These are phyloP conservation scores for Mycetomoellerius zeteki DNA, from an alignment of 1,140 invertebrate genomes.

Conservation along the genomic window DNA sequence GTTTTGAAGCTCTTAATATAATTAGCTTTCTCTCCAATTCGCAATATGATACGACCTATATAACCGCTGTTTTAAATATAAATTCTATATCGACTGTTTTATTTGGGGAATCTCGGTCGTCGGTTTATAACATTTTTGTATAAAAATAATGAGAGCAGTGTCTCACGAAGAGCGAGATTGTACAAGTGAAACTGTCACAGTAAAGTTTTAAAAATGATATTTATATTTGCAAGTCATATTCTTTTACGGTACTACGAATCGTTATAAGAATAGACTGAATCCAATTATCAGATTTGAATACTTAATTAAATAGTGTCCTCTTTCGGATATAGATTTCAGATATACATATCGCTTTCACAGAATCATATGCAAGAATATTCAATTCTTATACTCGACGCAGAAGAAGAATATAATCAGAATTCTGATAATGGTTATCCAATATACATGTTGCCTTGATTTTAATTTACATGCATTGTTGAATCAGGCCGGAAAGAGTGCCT, in stretches of 20 bases:
- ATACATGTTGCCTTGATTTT: neutral
- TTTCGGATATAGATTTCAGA: constrained; percentile 10
- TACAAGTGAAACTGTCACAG: neutral
- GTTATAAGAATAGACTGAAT: constrained; percentile 20
- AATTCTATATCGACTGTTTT: constrained; percentile 24
- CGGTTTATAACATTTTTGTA: constrained; percentile 1
- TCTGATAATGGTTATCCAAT: neutral
- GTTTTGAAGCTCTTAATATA: constrained; percentile 11
- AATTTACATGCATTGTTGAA: constrained; percentile 27
- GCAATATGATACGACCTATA: neutral
- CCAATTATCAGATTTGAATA: neutral
- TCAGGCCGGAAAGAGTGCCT: constrained; percentile 24
- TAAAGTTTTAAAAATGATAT: neutral
- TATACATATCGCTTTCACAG: neutral
- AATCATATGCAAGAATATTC: neutral
- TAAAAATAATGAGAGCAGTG: constrained; percentile 11
- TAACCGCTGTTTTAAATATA: constrained; percentile 15
- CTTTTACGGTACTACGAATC: neutral
- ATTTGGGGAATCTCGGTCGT: constrained; percentile 28
- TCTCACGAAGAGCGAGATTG: neutral
- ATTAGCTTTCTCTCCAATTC: constrained; percentile 26
- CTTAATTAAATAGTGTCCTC: constrained; percentile 15
- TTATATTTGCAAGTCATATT: constrained; percentile 8
- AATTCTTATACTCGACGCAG: neutral
- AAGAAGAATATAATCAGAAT: neutral